Base-by-base conservation (phyloP, 2,797 vertebrate genomes). In the Sebastes kiyomatsui region DNA sequence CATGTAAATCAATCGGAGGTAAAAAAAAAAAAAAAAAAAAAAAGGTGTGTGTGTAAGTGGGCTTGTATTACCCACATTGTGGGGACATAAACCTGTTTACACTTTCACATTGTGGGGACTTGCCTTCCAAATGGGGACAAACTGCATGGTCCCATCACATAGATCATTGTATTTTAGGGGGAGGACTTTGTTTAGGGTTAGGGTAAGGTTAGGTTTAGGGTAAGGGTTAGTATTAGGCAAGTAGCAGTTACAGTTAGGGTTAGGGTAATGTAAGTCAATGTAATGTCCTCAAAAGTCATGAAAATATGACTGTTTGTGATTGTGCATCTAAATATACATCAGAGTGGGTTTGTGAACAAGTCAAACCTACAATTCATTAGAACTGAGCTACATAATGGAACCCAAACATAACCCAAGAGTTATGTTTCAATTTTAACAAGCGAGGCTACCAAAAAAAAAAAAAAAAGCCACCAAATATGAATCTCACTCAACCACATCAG, bases 1-100 rank as follows among this genome's bases (percentile, higher is more conserved):
- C 84, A 12, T 77, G 32, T 20, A 67, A 84, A 91, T 92, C 87
- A 87, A 87, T 28, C 75, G 33, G 18, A 74, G 27, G 10, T 16
- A 5, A 60, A 62, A 77, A 52, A 81, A 30, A 13, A 23, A 28
- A 23, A 27, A 79, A 30, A 52, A 27, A 13, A 23, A 28, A 23
- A 12, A 42, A 35, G 38, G 30, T 79, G 71, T 67, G 6, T 27
- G 35, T 67, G 38, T 13, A 25, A 12, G 10, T 25, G 28, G 56
- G 8, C n/a, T 49, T 49, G 42, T 49, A 49, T 49, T 18, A 49
- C 42, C 42, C 1, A 49, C 18, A 8, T 20, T 2, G 42, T 49
- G 42, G 42, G 42, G 42, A 20, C 42, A 49, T 49, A 49, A 4
- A 49, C 42, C 42, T 20, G 42, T 49, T 49, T 49, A 20, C 42